Base-by-base conservation (phyloP, 2,797 vertebrate genomes). In the Etheostoma nigrum region DNA sequence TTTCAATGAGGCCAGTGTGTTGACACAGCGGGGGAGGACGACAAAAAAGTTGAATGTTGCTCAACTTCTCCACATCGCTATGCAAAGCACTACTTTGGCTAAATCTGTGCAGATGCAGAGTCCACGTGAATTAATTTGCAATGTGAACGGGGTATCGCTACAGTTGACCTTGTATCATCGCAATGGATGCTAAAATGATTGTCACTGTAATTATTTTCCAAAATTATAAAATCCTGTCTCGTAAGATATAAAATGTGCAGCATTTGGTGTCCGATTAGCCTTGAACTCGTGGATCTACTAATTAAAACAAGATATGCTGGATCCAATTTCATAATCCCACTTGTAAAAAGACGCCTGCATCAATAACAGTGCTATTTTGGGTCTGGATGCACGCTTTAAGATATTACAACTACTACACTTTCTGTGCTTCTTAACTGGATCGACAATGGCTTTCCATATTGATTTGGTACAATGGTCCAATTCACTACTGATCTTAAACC, bases 361-460 rank as follows among this genome's bases (percentile, higher is more conserved):
- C 23, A 60, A n/a, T 63, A 73, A 65, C 42, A 68, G 69, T 60
- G 64, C 71, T 69, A 42, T 66, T 66, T 61, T 19, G 44, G n/a
- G 42, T 72, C 63, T 69, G 45, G 25, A 54, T 19, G 42, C 36
- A 48, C 4, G 11, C 16, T 71, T 16, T 25, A 16, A 15, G 3
- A 47, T 47, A 66, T 25, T 36, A 60, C 33, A 42, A 42, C 45
- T 47, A 52, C 48, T 36, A 48, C 0, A 1, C 5, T 42, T 45
- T 53, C 9, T 70, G 30, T 21, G 11, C 21, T 42, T 81, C 23
- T 71, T 2, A 59, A 49, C 21, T 55, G 5, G 4, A 72, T 62
- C 9, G 59, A 60, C 18, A 62, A 47, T 57, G 7, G 30, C 48
- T 72, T 68, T 63, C 15, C 45, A 60, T 4, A 3, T 58, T 42